A percentile compares a stretch with the other conserved stretches of the same genome.
Evolutionary conservation across 2,113 vertebrate species (phyloP).

Genomic region (Lagopus leucura): DNA sequence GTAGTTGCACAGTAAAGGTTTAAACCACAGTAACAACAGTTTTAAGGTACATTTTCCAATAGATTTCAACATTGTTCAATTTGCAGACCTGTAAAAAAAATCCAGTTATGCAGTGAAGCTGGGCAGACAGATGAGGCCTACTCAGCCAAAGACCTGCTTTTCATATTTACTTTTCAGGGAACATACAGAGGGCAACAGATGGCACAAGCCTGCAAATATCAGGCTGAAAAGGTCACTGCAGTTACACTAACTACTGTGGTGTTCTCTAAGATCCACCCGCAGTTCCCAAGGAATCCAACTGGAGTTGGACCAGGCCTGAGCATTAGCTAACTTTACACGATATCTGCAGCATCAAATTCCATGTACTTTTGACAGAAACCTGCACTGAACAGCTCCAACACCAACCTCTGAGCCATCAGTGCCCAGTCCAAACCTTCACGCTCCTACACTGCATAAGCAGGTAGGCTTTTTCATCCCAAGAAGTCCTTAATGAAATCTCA

Average conservation of each 20-base stretch:
- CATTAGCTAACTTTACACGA: background rate
- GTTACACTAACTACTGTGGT: background rate
- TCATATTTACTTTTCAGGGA: background rate
- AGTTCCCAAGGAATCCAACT: background rate
- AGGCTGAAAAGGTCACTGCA: background rate
- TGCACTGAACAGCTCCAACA: background rate
- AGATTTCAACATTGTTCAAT: background rate
- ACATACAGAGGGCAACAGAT: background rate
- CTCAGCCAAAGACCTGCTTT: background rate
- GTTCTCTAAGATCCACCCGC: background rate
- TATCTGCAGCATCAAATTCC: background rate
- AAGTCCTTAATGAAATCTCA: background rate
- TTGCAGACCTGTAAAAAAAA: background rate
- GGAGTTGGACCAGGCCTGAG: background rate
- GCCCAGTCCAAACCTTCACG: background rate
- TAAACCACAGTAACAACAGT: background rate
- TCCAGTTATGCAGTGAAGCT: background rate
- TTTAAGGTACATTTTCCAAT: background rate
- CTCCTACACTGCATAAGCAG: rapidly evolving
- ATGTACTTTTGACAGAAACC: background rate
- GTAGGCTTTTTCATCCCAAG: background rate
- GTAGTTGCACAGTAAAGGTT: background rate
- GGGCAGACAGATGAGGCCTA: background rate
- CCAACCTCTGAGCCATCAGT: background rate
- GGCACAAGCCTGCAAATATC: background rate